phyloP scores from a whole-genome alignment of 2,797 vertebrate species.

The Myiotriccus ornatus region DNA sequence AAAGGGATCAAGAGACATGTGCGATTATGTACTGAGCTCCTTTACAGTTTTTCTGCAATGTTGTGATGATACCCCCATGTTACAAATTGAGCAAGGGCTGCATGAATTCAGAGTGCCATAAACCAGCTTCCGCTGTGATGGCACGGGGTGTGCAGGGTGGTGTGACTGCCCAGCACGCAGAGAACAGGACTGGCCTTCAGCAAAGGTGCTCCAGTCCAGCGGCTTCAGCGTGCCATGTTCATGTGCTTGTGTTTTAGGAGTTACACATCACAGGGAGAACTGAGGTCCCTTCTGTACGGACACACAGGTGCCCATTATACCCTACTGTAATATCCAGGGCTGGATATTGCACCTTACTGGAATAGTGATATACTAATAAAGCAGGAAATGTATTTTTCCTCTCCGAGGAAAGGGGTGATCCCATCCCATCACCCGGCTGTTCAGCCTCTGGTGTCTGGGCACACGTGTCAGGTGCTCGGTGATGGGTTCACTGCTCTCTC shows the following conservation, averaged over 20 bases:
- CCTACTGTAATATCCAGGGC: neutral
- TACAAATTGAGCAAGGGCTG: neutral
- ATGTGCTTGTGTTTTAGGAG: neutral
- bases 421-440: fast-evolving
- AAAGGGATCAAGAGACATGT: neutral
- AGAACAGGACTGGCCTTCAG: neutral
- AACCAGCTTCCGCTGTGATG: neutral
- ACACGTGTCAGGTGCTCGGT: neutral
- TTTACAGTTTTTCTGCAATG: neutral
- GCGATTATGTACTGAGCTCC: neutral
- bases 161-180: neutral
- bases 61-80: neutral
- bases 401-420: neutral
- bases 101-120: neutral
- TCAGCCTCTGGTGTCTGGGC: neutral
- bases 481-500: neutral
- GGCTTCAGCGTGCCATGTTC: neutral
- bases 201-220: neutral
- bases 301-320: neutral
- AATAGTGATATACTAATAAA: neutral
- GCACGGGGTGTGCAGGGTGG: neutral
- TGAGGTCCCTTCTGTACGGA: neutral
- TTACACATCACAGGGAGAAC: neutral
- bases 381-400: neutral
- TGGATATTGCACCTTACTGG: neutral